phyloP scores from a whole-genome alignment of 2,888 invertebrate genomes.

The Oligia latruncula region DNA sequence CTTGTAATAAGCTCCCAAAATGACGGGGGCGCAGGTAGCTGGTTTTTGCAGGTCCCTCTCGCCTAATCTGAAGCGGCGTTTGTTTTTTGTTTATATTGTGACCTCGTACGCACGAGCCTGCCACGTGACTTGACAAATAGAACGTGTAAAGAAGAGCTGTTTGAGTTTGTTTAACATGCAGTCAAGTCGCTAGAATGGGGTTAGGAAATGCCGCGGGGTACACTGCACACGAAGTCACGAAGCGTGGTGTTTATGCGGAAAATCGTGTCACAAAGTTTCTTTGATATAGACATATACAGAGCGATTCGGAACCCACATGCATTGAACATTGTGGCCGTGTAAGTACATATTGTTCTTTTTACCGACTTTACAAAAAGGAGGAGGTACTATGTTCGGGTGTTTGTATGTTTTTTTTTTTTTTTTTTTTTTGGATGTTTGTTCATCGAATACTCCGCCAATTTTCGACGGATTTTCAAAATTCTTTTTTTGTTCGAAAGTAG shows the following conservation, averaged over 20 bases:
- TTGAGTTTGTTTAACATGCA: conserved; percentile 35
- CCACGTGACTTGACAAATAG: conserved; percentile 72
- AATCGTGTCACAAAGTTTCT: conserved; percentile 3
- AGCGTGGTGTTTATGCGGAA: conserved; percentile 2
- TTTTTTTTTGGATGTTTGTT: no score
- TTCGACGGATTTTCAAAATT: no score
- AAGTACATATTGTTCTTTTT: neutral
- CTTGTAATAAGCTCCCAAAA: conserved; percentile 77
- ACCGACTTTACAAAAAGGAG: no score
- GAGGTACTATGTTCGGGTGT: no score
- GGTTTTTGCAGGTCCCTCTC: conserved; percentile 84
- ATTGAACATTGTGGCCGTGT: neutral
- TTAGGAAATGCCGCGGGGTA: conserved; percentile 26
- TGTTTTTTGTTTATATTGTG: conserved; percentile 79
- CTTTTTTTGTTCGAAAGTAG: no score
- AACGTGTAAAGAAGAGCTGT: conserved; percentile 38
- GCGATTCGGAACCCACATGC: neutral
- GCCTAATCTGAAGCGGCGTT: conserved; percentile 79
- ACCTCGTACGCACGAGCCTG: conserved; percentile 79
- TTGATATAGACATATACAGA: neutral
- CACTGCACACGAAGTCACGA: conserved; percentile 37
- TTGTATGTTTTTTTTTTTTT: no score
- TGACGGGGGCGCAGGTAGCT: conserved; percentile 84
- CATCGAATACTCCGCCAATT: no score
- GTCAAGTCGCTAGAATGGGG: conserved; percentile 12